Percentiles rank a stretch among this genome's conserved stretches.
Evolutionary conservation across 2,113 vertebrate species (phyloP).

Genomic region (Thinocorus orbignyianus): DNA sequence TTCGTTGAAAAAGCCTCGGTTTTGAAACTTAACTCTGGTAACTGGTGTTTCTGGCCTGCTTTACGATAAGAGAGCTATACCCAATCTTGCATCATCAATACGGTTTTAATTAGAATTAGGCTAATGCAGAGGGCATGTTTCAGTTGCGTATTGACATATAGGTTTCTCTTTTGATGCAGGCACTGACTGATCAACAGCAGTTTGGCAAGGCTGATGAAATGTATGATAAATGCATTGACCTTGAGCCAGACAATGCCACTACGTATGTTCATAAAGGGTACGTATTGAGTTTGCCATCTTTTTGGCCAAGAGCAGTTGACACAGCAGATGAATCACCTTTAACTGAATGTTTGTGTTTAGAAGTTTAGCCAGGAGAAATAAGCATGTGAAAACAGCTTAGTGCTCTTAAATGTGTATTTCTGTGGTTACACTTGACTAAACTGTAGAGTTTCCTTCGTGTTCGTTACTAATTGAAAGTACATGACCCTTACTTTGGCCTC

Average conservation of each 20-base stretch:
- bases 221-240: constrained; percentile 98
- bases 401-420: neutral
- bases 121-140: neutral
- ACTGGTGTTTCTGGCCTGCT: neutral
- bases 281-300: constrained; percentile 23
- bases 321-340: neutral
- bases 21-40: neutral
- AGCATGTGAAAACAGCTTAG: neutral
- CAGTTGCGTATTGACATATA: neutral
- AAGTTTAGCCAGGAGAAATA: neutral
- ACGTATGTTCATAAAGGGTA: constrained; percentile 99
- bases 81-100: neutral
- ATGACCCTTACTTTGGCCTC: neutral
- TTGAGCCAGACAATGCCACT: constrained; percentile 97
- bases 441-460: neutral
- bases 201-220: constrained; percentile 99
- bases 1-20: neutral
- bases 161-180: constrained; percentile 75
- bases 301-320: neutral
- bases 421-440: neutral
- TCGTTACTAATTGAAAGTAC: neutral
- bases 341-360: neutral
- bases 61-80: neutral
- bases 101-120: neutral
- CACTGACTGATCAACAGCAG: constrained; percentile 97